These are phyloP conservation scores for Hetaerina titia DNA, from an alignment of 2,888 invertebrate genomes.

Conservation along the genomic window DNA sequence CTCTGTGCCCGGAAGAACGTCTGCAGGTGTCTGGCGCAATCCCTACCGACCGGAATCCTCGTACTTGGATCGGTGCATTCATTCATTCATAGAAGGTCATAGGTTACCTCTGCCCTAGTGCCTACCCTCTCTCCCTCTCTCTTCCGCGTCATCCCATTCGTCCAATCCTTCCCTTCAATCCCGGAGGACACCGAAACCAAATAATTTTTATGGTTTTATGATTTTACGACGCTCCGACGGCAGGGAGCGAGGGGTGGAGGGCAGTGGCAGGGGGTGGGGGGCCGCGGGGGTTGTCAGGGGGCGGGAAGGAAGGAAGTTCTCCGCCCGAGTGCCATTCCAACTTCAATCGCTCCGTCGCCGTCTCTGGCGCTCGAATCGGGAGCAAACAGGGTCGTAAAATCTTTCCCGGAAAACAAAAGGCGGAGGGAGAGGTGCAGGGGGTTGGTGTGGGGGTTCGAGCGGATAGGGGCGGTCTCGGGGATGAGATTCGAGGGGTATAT, in stretches of 20 bases:
- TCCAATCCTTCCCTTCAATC: background rate
- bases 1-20: background rate
- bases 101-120: background rate
- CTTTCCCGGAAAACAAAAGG: slow-evolving; percentile 11
- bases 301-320: background rate
- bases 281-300: background rate
- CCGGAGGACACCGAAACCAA: background rate
- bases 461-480: background rate
- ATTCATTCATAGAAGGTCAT: background rate
- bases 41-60: background rate
- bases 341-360: background rate
- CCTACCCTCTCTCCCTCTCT: background rate
- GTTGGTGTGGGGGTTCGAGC: no score
- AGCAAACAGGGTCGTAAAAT: slow-evolving; percentile 50
- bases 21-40: background rate
- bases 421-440: background rate
- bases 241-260: background rate
- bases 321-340: background rate
- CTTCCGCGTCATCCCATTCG: background rate
- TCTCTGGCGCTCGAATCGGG: background rate
- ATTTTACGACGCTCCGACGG: slow-evolving; percentile 12
- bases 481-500: background rate
- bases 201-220: slow-evolving; percentile 37
- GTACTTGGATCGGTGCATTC: no score
- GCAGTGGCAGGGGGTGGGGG: background rate